Base-by-base conservation (phyloP, 2,888 invertebrate species). In the Acronicta leporina region DNA sequence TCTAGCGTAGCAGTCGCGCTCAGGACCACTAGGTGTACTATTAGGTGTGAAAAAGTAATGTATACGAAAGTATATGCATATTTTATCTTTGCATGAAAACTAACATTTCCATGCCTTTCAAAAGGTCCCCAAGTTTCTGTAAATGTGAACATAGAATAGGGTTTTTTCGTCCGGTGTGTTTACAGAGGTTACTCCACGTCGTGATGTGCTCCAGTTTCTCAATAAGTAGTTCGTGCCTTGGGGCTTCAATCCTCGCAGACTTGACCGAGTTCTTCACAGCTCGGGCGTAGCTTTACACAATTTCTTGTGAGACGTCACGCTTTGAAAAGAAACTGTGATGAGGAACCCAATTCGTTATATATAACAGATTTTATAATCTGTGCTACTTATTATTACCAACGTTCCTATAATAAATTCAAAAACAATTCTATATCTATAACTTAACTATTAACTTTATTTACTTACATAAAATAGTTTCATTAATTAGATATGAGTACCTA, bases 171-270 rank as follows among this genome's bases (percentile, higher is more conserved):
- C 33, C 27, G 33, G 25, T 44, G 52, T 46, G 55, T 46, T 45
- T 43, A 43, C 48, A 44, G 25, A n/a, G 50, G 49, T 45, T 55
- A 11, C 45, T 33, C 45, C 6, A 11, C 45, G 42, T 45, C 4
- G 57, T 33, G 54, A 56, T 49, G 57, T 59, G 68, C 69, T 77
- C 75, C 63, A 71, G 58, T 64, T 74, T 75, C 52, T 38, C 47
- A 56, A 59, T 42, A 53, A 63, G 77, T 63, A 51, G 71, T 74
- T 68, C 72, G 75, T 77, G 72, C 60, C 69, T 42, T 44, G 27
- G 47, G 63, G 61, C 61, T 43, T 14, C 57, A 58, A 41, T 44
- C 35, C 57, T 41, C 57, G 46, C 46, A 43, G 67, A 75, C 76
- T 77, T 70, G 78, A 77, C 77, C 78, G 63, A 66, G 46, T 68